Evolutionary conservation across 1,140 invertebrate genomes (phyloP).

Genomic region (Stegodyphus dumicola): DNA sequence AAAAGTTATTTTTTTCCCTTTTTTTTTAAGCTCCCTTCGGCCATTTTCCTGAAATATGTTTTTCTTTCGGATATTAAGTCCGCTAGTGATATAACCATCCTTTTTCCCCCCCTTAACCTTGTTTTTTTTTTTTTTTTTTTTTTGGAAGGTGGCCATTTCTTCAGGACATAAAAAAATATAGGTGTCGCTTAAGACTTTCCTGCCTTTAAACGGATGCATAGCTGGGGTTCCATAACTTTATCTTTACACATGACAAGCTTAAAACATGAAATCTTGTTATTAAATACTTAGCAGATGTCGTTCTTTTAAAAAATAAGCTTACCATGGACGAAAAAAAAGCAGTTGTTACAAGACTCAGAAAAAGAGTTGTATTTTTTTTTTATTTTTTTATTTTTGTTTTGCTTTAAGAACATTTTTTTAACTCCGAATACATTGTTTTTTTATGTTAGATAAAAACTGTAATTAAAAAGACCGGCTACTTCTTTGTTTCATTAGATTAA

Average conservation of each 20-base stretch:
- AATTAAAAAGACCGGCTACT: no score
- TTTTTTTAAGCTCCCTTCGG: not conserved
- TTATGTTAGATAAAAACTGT: no score
- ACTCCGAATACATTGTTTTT: no score
- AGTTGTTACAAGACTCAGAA: no score
- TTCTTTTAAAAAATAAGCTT: not conserved
- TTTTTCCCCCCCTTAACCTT: not conserved
- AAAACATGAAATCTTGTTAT: not conserved
- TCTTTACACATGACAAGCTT: slow-evolving; percentile 1
- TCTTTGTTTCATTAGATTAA: no score
- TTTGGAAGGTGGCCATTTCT: not conserved
- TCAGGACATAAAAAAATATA: not conserved
- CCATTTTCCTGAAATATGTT: not conserved
- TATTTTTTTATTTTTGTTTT: no score
- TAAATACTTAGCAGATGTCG: not conserved
- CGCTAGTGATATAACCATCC: not conserved
- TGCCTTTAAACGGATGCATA: not conserved
- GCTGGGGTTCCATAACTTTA: not conserved
- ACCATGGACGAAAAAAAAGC: no score
- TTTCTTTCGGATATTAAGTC: not conserved
- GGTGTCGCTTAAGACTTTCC: not conserved
- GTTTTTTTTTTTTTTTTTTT: not conserved
- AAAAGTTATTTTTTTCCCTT: not conserved
- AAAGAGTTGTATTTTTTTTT: no score
- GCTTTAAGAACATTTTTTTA: no score